phyloP scores from a whole-genome alignment of 2,113 vertebrate genomes.

The Oxygymnocypris stewartii region DNA sequence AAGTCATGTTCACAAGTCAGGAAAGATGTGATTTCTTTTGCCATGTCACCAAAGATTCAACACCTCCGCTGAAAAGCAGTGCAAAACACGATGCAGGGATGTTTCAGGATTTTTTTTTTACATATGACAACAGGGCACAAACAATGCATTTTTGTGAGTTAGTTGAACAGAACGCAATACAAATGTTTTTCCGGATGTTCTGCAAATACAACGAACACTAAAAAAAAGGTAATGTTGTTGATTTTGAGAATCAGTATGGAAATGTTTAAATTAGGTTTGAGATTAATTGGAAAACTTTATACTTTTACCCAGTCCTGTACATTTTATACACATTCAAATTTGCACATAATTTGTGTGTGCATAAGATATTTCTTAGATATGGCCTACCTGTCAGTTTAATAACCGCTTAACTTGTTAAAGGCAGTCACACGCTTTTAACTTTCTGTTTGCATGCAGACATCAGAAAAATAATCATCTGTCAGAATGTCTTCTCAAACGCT shows the following conservation, averaged over 20 bases:
- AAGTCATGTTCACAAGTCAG: neutral
- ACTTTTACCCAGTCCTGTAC: neutral
- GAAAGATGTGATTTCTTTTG: neutral
- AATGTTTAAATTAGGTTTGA: neutral
- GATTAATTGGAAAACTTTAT: neutral
- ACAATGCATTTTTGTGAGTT: neutral
- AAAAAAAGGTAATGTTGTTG: neutral
- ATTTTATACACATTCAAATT: neutral
- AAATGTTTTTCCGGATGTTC: neutral
- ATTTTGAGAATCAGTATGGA: neutral
- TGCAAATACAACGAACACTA: neutral
- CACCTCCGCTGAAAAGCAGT: neutral
- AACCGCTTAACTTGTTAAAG: neutral
- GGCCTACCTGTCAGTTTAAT: conserved; percentile 2
- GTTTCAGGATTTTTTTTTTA: neutral
- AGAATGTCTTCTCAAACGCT: neutral
- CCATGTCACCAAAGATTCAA: neutral
- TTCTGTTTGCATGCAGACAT: conserved; percentile 5
- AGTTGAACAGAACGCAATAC: neutral
- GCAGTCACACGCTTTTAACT: neutral
- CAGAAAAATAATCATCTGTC: conserved; percentile 19
- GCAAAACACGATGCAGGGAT: neutral
- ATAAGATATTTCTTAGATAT: neutral
- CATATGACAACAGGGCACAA: neutral
- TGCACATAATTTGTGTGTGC: neutral